Evolutionary conservation across 2,113 vertebrate species (phyloP).

Genomic region (Oxygymnocypris stewartii): DNA sequence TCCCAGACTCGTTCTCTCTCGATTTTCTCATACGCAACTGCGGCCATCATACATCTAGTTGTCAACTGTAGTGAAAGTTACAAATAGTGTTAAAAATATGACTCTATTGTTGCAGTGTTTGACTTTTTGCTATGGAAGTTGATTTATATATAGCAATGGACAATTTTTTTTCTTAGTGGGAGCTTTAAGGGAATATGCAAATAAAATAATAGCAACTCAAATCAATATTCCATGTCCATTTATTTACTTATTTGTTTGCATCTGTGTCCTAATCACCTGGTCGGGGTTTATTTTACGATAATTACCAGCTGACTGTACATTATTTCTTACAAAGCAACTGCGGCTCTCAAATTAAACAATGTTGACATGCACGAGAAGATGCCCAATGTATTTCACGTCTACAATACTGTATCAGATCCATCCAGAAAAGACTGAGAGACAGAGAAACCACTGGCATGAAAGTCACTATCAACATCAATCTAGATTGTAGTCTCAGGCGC

Average conservation of each 20-base stretch:
- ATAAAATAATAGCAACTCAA: neutral
- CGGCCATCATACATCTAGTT: neutral
- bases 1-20: neutral
- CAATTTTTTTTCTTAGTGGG: neutral
- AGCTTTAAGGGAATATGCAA: neutral
- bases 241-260: neutral
- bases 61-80: neutral
- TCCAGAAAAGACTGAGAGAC: neutral
- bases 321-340: slow-evolving; percentile 7
- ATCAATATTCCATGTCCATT: neutral
- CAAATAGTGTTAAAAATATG: no score
- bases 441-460: neutral
- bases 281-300: neutral
- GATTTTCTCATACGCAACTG: neutral
- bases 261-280: neutral
- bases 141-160: neutral
- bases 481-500: slow-evolving; percentile 36
- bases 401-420: neutral
- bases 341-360: neutral
- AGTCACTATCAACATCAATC: neutral
- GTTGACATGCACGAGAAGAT: slow-evolving; percentile 30
- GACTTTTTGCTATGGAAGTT: neutral
- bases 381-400: slow-evolving; percentile 1
- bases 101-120: neutral
- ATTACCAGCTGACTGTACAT: neutral